phyloP scores from a whole-genome alignment of 2,888 invertebrate species.

The Operophtera brumata region DNA sequence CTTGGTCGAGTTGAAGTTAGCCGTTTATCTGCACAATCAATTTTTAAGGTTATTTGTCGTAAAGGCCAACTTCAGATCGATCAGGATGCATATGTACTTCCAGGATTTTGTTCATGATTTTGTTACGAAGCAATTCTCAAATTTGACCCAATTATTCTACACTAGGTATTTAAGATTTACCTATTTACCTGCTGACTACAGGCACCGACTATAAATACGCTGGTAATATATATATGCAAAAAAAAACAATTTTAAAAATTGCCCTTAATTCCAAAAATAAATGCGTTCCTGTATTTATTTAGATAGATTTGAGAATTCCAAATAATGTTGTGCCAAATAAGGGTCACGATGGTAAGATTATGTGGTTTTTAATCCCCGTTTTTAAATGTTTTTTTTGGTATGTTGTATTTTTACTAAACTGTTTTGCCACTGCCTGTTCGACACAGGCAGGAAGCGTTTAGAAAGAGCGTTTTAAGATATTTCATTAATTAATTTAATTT shows the following conservation, averaged over 20 bases:
- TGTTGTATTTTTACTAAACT: slow-evolving; percentile 33
- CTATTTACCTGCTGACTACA: no score
- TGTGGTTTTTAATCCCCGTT: slow-evolving; percentile 62
- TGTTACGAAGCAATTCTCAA: background rate
- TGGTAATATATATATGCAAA: background rate
- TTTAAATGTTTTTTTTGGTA: slow-evolving; percentile 48
- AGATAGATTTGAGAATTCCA: slow-evolving; percentile 74
- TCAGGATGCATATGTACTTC: no score
- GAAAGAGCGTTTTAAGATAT: no score
- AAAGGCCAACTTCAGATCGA: no score
- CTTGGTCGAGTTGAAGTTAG: no score
- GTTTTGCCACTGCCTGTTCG: slow-evolving; percentile 5
- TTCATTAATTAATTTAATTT: no score
- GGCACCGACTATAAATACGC: no score
- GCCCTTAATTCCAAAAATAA: background rate
- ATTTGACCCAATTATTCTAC: background rate
- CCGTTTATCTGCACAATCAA: no score
- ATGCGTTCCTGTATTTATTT: slow-evolving; percentile 44
- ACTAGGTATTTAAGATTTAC: background rate
- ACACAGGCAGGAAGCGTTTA: background rate
- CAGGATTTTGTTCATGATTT: no score
- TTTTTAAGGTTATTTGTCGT: no score
- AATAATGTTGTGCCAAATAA: slow-evolving; percentile 75
- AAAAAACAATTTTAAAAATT: background rate
- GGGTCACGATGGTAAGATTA: slow-evolving; percentile 29